Base-by-base conservation (phyloP, 2,888 invertebrate species). In the Machimus rusticus region DNA sequence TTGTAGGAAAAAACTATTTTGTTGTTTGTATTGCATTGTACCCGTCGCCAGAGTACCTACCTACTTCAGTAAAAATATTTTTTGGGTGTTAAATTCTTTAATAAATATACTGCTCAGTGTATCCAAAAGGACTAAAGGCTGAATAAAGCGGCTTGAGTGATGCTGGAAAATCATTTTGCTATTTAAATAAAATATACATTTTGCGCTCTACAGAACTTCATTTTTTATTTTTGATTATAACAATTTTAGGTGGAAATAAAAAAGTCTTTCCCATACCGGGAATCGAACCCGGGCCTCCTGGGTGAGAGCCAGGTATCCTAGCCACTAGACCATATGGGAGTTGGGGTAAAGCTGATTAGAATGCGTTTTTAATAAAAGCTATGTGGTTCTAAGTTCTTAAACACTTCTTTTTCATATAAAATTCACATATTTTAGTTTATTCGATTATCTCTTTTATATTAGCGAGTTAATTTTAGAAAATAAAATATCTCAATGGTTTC, bases 201-300 rank as follows among this genome's bases (percentile, higher is more conserved):
- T 37, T 37, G 8, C 5, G 51, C 51, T 51, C 4, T 12, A n/a
- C 55, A 3, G 55, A 55, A 55, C 5, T 19, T n/a, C 2, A 55
- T 55, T 55, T 2, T 12, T 43, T 43, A 43, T 43, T 3, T 12
- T 9, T 0, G 12, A 2, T 12, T 43, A 12, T 2, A 12, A 0
- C 12, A 43, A 9, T 1, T 12, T 43, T 4, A 16, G 16, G 4
- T 12, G 14, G 14, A 46, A 16, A 55, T n/a, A n/a, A n/a, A 55
- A 55, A 55, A 19, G 8, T 5, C 1, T 19, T 81, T 96, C 96
- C 96, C 96, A 96, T 96, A 96, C 93, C 92, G 93, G 93, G 93
- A 93, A 93, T 93, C 91, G 93, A 93, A 93, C 93, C 92, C 93
- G 92, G 93, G 92, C 92, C 93, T 93, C 92, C 93, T 92, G 92